Percentiles rank a stretch among this genome's conserved stretches.
Conservation (phyloP, 64 coral and sea anemone genomes). For the Montipora efflorescens region DNA sequence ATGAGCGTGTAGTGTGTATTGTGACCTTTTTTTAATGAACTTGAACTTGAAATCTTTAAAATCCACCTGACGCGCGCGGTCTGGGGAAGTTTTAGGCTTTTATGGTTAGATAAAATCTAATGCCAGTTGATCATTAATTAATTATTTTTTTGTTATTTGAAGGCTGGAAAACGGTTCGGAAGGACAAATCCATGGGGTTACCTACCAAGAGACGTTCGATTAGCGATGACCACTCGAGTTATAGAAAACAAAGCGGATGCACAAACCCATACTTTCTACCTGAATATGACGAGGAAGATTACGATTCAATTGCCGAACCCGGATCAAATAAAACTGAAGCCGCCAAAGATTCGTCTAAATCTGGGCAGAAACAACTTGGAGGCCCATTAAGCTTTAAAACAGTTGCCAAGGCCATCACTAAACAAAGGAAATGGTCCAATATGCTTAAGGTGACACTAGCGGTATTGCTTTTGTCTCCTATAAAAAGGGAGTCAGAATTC, state of each 20-base stretch:
- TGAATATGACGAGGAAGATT: conserved; percentile 49
- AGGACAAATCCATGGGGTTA: not conserved
- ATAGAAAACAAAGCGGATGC: not conserved
- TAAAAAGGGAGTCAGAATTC: too few species aligned
- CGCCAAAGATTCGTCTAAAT: not conserved
- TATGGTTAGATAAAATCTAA: not conserved
- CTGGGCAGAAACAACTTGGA: not conserved
- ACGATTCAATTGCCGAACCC: not conserved
- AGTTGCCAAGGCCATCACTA: conserved; percentile 72
- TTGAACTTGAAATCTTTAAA: too few species aligned
- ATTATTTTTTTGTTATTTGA: not conserved
- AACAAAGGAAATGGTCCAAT: conserved; percentile 68
- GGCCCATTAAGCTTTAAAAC: conserved; percentile 51
- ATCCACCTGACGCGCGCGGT: too few species aligned
- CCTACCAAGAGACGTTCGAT: not conserved
- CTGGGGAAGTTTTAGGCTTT: too few species aligned
- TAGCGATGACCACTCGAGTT: not conserved
- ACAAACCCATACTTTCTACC: conserved; percentile 16
- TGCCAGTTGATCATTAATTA: not conserved
- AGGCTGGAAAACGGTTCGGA: not conserved
- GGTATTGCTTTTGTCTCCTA: too few species aligned
- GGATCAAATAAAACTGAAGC: not conserved
- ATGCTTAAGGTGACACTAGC: conserved; percentile 56
- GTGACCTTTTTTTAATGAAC: too few species aligned
- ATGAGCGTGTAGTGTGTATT: too few species aligned